Evolutionary conservation across 2,797 vertebrate species (phyloP).

Genomic region (Acropternis orthonyx): DNA sequence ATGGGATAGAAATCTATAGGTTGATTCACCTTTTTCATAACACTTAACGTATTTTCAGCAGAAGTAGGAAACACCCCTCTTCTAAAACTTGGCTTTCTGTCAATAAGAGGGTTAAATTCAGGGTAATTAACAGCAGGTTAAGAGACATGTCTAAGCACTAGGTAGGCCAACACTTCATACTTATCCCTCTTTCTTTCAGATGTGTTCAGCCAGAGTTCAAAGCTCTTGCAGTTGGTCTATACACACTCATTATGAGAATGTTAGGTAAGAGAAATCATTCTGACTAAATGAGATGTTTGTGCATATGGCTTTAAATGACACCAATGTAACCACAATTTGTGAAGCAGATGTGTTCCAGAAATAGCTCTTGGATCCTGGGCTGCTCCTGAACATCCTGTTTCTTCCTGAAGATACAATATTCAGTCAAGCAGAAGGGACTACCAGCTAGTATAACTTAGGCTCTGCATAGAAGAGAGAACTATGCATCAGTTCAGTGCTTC

Average conservation of each 20-base stretch:
- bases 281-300: background rate
- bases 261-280: slow-evolving; percentile 80
- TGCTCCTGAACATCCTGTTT: background rate
- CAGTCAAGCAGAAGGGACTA: background rate
- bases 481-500: background rate
- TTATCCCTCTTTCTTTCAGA: slow-evolving; percentile 73
- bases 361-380: background rate
- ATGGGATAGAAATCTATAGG: background rate
- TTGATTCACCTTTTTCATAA: background rate
- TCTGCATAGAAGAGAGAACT: background rate
- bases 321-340: background rate
- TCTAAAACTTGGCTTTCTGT: background rate
- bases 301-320: background rate
- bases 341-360: background rate
- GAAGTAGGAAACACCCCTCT: background rate
- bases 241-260: slow-evolving; percentile 76
- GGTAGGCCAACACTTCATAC: background rate
- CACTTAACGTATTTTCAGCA: background rate
- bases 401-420: background rate
- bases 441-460: background rate
- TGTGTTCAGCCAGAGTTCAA: slow-evolving; percentile 87
- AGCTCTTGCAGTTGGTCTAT: slow-evolving; percentile 87
- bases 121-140: background rate
- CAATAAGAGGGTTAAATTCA: background rate
- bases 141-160: background rate